Evolutionary conservation across 1,140 invertebrate genomes (phyloP).

Genomic region (Drosophila nebulosa): DNA sequence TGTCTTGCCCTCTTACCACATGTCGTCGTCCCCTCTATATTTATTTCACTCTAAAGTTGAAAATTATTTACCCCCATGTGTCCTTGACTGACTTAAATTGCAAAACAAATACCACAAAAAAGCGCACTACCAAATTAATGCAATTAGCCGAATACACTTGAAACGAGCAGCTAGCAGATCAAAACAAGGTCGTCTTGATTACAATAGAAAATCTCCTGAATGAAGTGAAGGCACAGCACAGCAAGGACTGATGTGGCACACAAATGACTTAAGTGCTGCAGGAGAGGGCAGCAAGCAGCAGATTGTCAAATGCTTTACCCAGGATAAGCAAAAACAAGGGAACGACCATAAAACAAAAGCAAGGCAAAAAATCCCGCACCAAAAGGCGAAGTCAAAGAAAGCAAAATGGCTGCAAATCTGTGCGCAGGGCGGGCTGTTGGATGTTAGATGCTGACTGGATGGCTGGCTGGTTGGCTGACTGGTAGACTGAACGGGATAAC

Average conservation of each 20-base stretch:
- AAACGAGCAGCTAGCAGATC: not conserved
- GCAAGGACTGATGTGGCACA: constrained; percentile 45
- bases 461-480: constrained; percentile 10
- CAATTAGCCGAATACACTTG: constrained; percentile 28
- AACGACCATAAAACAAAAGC: constrained; percentile 31
- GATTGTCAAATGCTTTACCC: constrained; percentile 45
- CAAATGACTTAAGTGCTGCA: constrained; percentile 60
- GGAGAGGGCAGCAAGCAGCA: constrained; percentile 8
- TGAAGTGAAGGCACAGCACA: not conserved
- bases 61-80: not conserved
- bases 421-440: constrained; percentile 9
- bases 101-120: not conserved
- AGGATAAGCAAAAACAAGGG: constrained; percentile 20
- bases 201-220: not conserved
- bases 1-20: not conserved
- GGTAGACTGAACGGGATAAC: constrained; percentile 12
- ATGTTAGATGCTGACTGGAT: not conserved
- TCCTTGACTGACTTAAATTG: constrained; percentile 2
- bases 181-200: constrained; percentile 19
- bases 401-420: constrained; percentile 43
- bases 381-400: constrained; percentile 28
- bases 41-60: constrained; percentile 7
- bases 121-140: constrained; percentile 13
- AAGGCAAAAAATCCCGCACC: not conserved
- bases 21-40: not conserved